A percentile compares a stretch with the other conserved stretches of the same genome.
These are phyloP conservation scores for Strix aluco DNA, from an alignment of 2,113 vertebrate genomes.

Conservation along the genomic window DNA sequence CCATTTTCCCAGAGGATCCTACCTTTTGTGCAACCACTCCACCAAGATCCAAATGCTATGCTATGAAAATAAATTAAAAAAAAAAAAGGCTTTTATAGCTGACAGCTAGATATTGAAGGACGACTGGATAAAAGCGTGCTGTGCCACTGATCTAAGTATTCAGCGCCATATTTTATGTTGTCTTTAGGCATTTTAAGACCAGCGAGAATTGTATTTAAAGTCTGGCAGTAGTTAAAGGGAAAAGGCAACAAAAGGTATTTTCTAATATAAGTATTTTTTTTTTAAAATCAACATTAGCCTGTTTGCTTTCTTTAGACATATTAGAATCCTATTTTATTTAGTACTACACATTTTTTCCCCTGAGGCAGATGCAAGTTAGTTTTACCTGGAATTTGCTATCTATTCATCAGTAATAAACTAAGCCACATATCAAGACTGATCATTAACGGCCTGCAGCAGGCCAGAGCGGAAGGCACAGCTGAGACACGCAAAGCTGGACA, in stretches of 20 bases:
- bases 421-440: background rate
- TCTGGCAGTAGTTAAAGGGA: background rate
- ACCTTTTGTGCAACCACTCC: background rate
- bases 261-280: background rate
- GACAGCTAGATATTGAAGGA: background rate
- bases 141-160: background rate
- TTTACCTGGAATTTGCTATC: background rate
- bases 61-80: background rate
- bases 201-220: background rate
- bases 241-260: background rate
- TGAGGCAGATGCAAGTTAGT: background rate
- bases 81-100: background rate
- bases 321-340: background rate
- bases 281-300: background rate
- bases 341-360: background rate
- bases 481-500: background rate
- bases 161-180: background rate
- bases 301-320: background rate
- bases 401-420: background rate
- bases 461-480: background rate
- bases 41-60: background rate
- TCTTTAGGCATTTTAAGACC: background rate
- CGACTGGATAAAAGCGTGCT: background rate
- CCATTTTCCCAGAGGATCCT: background rate
- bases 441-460: background rate